Evolutionary conservation across 2,888 invertebrate species (phyloP), one percentile per base, ranked within the genome.

Genomic region (Eugnorisma glareosa): DNA sequence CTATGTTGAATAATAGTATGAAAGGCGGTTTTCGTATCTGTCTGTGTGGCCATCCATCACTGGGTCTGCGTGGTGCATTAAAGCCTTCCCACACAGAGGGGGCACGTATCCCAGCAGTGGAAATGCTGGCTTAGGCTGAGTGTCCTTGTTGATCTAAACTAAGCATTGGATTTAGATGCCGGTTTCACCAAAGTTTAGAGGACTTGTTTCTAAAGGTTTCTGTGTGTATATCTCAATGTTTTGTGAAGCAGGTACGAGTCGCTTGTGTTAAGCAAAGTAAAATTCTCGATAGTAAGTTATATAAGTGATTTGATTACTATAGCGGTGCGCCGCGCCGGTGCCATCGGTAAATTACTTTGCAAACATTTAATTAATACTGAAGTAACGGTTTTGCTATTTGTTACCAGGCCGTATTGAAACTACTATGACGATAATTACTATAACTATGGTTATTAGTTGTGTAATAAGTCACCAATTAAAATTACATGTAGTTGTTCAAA

Each of bases 311-410:
- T 57, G 68, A 66, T 80, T 77, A 69, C 54, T 4, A n/a, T n/a
- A n/a, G 18, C 51, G 13, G 31, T 31, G 8, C 35, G n/a, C 40
- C 48, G 13, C 48, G 21, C 18, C 24, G 35, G 57, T 78, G 68
- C 40, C 68, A 77, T 68, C 64, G 48, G 35, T 43, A 77, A 83
- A 80, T 83, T 80, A 80, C 78, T 83, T 83, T 66, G 64, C 28
- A 64, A 77, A 83, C 78, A 83, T 80, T 83, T 78, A 83, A 80
- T 83, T 68, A 68, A 83, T 57, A 77, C 57, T 64, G n/a, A 68
- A 77, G 37, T 59, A 10, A 43, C 54, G 43, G 64, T 45, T 21
- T 37, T 48, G n/a, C 18, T 15, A n/a, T 45, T 75, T 54, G 61
- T 76, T 66, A 35, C 54, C 64, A 66, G 4, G 35, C 28, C n/a